Base-by-base conservation (phyloP, 2,113 vertebrate genomes). In the Phocoena sinus region DNA sequence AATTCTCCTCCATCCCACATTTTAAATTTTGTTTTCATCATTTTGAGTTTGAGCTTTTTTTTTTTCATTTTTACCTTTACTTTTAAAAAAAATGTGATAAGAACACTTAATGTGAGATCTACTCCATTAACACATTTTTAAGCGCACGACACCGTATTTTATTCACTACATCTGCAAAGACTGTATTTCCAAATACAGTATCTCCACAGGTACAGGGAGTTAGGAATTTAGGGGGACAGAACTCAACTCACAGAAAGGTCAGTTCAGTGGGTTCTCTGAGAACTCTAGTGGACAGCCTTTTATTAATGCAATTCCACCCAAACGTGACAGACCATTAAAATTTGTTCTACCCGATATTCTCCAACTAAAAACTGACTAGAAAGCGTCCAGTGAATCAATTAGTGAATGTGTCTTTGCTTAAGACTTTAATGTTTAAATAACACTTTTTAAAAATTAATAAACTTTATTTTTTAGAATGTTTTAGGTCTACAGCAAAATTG, bases 111-210 rank as follows among this genome's bases (percentile, higher is more conserved):
- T n/a, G 4, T 33, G 26, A 68, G 36, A 68, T 68, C n/a, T 33
- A 12, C 47, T 58, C n/a, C 17, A 4, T 56, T 25, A 50, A 50
- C 76, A 41, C 50, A 58, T 31, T 25, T 38, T 41, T 23, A 33
- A 80, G 62, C 2, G 8, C 89, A 21, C 25, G 11, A 17, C 21
- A 56, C 8, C 3, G 0, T 13, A 7, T 10, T 8, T 3, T 7
- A 17, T 21, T 67, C 50, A 44, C 23, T 41, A 14, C 8, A 17
- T 44, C 79, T 26, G 1, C 23, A 84, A 56, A 96, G 84, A 18
- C 41, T 41, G 31, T 56, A 25, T 70, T 67, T 92, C 73, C 44
- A 85, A 88, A 80, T 6, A 50, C 60, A 50, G 4, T 53, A 0
- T 28, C 33, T 23, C 53, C 11, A 7, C 25, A 47, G 50, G 65